Conservation (phyloP, 2,113 vertebrate genomes). For the Tylochromis polylepis region DNA sequence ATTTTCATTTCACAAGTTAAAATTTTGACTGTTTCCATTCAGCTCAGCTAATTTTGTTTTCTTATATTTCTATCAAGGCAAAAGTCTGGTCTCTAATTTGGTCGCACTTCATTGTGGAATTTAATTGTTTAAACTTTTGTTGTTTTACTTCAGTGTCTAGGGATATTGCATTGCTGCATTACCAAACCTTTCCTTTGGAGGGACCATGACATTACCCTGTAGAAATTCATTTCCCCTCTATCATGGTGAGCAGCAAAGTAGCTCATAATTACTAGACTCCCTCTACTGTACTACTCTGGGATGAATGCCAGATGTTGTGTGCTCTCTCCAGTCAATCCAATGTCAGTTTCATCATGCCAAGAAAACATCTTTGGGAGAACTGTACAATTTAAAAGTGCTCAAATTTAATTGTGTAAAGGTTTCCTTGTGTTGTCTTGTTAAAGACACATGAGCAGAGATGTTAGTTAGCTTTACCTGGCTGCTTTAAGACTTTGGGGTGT, state of each 20-base stretch:
- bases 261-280: background rate
- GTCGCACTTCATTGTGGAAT: background rate
- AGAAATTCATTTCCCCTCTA: background rate
- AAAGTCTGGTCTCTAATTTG: background rate
- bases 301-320: background rate
- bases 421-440: background rate
- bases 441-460: background rate
- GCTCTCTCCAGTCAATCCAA: background rate
- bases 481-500: background rate
- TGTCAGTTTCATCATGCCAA: too few species aligned
- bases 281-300: background rate
- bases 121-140: background rate
- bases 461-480: background rate
- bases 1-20: background rate
- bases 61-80: background rate
- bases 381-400: too few species aligned
- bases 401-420: background rate
- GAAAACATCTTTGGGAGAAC: too few species aligned
- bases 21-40: background rate
- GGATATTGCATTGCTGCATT: background rate
- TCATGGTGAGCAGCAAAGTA: background rate
- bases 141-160: background rate
- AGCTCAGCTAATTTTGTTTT: background rate
- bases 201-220: background rate
- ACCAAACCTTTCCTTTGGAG: background rate